Evolutionary conservation across 1,140 invertebrate species (phyloP), one percentile per base, ranked within the genome.

Genomic region (Tigriopus japonicus): DNA sequence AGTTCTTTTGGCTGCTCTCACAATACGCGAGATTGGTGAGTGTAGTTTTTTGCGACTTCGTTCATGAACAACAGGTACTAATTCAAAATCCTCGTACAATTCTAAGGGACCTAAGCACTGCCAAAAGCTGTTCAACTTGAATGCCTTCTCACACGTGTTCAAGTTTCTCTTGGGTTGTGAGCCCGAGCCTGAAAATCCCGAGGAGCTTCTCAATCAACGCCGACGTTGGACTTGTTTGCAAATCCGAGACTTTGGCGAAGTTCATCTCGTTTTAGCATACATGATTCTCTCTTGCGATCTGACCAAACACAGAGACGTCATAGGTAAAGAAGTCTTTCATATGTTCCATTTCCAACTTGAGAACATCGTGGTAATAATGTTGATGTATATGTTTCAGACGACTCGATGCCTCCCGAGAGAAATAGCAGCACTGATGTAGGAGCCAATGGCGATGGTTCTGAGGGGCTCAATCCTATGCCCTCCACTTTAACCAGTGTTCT

Each of bases 1-100:
- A 76, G 62, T 76, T 76, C 63, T 76, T 77, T 63, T 65, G 66
- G 17, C 67, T 76, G 13, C 66, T 77, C n/a, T 67, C 65, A 49
- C 62, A 64, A 42, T 76, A 75, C 66, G 69, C 71, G 15, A 71
- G 74, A 65, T 65, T 74, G 71, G 74, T 69, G 64, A 63, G 23
- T 53, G 28, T 5, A 35, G 28, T 35, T 35, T 3, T 35, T 9
- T 35, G 28, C 3, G 9, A 35, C 9, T 3, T 35, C 3, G 28
- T 5, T 5, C 3, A 35, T 35, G 28, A 3, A 35, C 9, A n/a
- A n/a, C n/a, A n/a, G n/a, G n/a, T 35, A 35, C 9, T 35, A 35
- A 35, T 9, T 35, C 28, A 35, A 35, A 35, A n/a, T 3, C 49
- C 21, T 63, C 42, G 13, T 55, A 62, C 62, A 64, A 58, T 64